phyloP scores from a whole-genome alignment of 2,888 invertebrate species.

The Masnerella sp. region DNA sequence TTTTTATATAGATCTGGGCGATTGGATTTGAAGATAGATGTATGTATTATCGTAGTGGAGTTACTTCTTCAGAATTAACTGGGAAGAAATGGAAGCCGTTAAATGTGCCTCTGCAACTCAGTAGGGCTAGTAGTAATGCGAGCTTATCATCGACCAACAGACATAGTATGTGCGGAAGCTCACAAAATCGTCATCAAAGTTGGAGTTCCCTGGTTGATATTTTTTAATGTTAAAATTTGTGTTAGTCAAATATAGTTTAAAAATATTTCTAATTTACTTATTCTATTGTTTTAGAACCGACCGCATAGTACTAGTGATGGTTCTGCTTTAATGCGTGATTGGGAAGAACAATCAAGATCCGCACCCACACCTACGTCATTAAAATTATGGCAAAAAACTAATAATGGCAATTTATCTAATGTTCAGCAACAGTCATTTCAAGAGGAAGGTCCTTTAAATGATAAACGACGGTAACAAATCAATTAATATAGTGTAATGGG shows the following conservation, averaged over 20 bases:
- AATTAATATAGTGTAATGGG: background rate
- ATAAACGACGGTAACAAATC: constrained; percentile 68
- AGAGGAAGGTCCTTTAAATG: constrained; percentile 70
- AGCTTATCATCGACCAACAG: constrained; percentile 80
- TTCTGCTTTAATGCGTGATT: constrained; percentile 81
- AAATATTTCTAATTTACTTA: no score
- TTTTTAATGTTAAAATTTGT: no score
- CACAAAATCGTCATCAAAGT: constrained; percentile 83
- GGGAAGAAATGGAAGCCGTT: constrained; percentile 92
- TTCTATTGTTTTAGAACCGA: no score
- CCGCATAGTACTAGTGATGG: constrained; percentile 80
- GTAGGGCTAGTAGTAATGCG: constrained; percentile 89
- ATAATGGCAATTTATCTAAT: constrained; percentile 62
- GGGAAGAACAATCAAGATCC: constrained; percentile 86
- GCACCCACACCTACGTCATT: constrained; percentile 86
- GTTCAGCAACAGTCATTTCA: constrained; percentile 71
- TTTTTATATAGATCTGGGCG: constrained; percentile 86
- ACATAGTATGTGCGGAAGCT: constrained; percentile 74
- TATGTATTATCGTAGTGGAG: constrained; percentile 88
- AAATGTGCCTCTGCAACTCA: constrained; percentile 89
- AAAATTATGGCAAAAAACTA: constrained; percentile 74
- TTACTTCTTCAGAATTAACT: constrained; percentile 86
- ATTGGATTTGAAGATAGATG: constrained; percentile 90
- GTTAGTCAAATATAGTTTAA: no score
- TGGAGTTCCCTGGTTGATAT: constrained; percentile 82